These are phyloP conservation scores for Tragelaphus eurycerus DNA, from an alignment of 2,797 vertebrate genomes.

Conservation along the genomic window DNA sequence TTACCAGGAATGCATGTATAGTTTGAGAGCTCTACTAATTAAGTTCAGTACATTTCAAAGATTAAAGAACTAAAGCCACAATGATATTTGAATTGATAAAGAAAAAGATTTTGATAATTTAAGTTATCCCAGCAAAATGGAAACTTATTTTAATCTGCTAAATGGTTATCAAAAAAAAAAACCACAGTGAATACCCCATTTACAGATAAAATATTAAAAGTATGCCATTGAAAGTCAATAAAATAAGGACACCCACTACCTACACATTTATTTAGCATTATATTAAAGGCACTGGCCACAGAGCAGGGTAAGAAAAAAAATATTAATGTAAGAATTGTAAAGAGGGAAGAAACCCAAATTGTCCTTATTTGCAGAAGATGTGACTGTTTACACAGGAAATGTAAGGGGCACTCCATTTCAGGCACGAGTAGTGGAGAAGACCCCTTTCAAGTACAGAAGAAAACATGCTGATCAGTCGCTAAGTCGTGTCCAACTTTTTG, in stretches of 20 bases:
- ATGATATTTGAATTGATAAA: not conserved
- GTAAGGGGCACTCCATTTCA: not conserved
- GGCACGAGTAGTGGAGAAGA: not conserved
- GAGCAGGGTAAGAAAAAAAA: not conserved
- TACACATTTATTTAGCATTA: not conserved
- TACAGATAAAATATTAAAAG: not conserved
- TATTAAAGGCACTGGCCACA: not conserved
- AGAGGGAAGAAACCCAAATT: not conserved
- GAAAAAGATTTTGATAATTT: not conserved
- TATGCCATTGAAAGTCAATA: not conserved
- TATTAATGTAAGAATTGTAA: not conserved
- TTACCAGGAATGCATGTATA: not conserved
- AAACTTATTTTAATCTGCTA: not conserved
- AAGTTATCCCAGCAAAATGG: not conserved
- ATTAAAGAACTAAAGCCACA: not conserved
- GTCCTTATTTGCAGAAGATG: not conserved
- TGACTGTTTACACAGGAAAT: not conserved
- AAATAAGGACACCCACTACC: not conserved
- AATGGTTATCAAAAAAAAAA: not conserved
- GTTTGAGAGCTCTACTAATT: not conserved
- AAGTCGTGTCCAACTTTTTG: not conserved
- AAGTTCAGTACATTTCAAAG: not conserved
- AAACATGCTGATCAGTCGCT: not conserved
- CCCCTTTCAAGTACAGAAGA: not conserved
- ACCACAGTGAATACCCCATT: not conserved